These are phyloP conservation scores for Pammene fasciana DNA, from an alignment of 2,888 invertebrate genomes.

Conservation along the genomic window DNA sequence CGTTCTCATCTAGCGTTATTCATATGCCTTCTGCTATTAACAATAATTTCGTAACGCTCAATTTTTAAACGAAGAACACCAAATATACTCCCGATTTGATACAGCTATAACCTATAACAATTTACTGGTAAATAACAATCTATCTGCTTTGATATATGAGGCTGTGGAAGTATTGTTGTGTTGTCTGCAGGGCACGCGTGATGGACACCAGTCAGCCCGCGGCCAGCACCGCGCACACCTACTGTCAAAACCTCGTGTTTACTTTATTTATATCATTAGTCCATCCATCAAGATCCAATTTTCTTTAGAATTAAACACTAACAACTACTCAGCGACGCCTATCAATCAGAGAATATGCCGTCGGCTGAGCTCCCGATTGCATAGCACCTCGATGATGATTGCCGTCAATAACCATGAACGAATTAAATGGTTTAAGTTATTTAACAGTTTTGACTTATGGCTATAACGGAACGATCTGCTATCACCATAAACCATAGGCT, in stretches of 20 bases:
- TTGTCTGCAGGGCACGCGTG: conserved; percentile 55
- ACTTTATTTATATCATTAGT: conserved; percentile 82
- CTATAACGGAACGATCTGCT: conserved; percentile 18
- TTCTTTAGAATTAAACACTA: conserved; percentile 79
- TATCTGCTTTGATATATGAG: conserved; percentile 51
- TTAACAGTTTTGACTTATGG: conserved; percentile 36
- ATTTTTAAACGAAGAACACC: conserved; percentile 3
- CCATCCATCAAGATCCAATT: conserved; percentile 81
- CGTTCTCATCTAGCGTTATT: conserved; percentile 18
- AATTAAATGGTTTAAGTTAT: conserved; percentile 39
- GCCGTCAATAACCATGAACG: conserved; percentile 40
- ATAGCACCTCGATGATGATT: conserved; percentile 41
- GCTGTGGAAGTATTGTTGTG: conserved; percentile 56
- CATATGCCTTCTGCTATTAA: conserved; percentile 17
- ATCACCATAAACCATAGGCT: neutral
- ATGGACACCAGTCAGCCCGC: conserved; percentile 60
- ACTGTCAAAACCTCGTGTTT: conserved; percentile 69
- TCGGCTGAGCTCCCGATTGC: conserved; percentile 52
- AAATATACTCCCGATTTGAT: conserved; percentile 13
- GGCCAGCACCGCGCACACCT: conserved; percentile 62
- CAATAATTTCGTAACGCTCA: conserved; percentile 12
- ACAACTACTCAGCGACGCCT: conserved; percentile 68
- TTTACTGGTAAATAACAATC: conserved; percentile 36
- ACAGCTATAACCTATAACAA: conserved; percentile 31
- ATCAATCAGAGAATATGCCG: conserved; percentile 68